A percentile compares a stretch with the other conserved stretches of the same genome.
These are phyloP conservation scores for Microctonus brassicae DNA, from an alignment of 2,888 invertebrate genomes.

Conservation along the genomic window DNA sequence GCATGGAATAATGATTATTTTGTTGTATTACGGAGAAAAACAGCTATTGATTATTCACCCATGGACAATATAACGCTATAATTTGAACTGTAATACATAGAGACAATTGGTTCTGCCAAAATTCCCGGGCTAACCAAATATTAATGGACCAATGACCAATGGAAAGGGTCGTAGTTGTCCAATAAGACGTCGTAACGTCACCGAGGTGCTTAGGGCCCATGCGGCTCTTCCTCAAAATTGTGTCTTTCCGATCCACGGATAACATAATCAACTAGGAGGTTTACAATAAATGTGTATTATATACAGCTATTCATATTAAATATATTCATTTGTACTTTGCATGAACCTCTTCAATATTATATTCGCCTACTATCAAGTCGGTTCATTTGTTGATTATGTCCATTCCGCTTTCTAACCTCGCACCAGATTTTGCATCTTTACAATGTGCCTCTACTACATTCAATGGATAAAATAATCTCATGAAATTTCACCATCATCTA, in stretches of 20 bases:
- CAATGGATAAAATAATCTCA: constrained; percentile 11
- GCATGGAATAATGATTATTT: constrained; percentile 15
- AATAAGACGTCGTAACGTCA: constrained; percentile 62
- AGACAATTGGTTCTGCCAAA: constrained; percentile 54
- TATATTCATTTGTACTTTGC: not conserved
- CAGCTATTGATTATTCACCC: constrained; percentile 16
- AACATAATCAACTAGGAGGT: constrained; percentile 55
- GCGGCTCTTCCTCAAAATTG: constrained; percentile 70
- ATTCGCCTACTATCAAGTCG: constrained; percentile 57
- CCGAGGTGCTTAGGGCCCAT: constrained; percentile 66
- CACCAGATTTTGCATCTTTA: constrained; percentile 43
- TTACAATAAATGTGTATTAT: too few relatives aligned
- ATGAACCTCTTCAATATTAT: constrained; percentile 39
- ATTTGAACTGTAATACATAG: constrained; percentile 7
- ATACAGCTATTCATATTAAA: not conserved
- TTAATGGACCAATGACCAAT: constrained; percentile 61
- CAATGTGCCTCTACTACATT: not conserved
- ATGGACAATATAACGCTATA: not conserved
- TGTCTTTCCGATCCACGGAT: constrained; percentile 68
- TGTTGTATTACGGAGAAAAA: constrained; percentile 36
- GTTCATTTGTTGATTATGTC: constrained; percentile 70
- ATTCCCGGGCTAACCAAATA: constrained; percentile 52
- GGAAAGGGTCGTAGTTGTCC: constrained; percentile 64
- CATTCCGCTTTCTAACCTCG: constrained; percentile 63
- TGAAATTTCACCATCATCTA: not conserved